Evolutionary conservation across 1,140 invertebrate genomes (phyloP).

Genomic region (Hormaphis cornu): DNA sequence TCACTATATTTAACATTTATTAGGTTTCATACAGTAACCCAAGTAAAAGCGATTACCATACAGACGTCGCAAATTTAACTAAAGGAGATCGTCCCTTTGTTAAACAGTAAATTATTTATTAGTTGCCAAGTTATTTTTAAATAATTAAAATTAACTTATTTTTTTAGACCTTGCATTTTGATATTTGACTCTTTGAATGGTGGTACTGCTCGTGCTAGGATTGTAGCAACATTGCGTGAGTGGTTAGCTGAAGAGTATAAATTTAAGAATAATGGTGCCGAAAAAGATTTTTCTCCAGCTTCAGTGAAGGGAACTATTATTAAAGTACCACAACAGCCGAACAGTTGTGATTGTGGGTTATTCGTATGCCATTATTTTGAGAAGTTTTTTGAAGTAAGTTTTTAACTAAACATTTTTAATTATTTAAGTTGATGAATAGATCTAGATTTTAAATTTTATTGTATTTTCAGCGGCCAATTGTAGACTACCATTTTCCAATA

Average conservation of each 20-base stretch:
- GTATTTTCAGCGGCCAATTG: constrained; percentile 56
- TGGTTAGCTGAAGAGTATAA: constrained; percentile 85
- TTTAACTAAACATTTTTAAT: neutral
- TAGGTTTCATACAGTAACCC: neutral
- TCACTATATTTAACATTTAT: too few relatives aligned
- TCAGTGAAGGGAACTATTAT: constrained; percentile 73
- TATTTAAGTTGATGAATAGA: too few relatives aligned
- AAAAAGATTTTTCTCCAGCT: constrained; percentile 62
- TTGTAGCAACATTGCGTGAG: constrained; percentile 76
- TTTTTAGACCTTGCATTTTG: constrained; percentile 66
- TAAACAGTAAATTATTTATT: neutral
- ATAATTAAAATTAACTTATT: neutral
- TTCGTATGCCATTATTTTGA: constrained; percentile 94
- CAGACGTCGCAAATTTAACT: neutral
- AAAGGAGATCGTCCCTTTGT: neutral
- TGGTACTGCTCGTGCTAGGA: constrained; percentile 58
- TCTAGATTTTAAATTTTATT: neutral
- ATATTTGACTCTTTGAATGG: constrained; percentile 89
- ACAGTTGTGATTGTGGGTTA: constrained; percentile 93
- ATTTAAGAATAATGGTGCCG: constrained; percentile 55
- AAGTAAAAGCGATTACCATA: neutral
- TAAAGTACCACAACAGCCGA: constrained; percentile 91
- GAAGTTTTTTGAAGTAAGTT: constrained; percentile 73
- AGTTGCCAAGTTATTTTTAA: neutral
- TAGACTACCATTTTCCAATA: constrained; percentile 64